Evolutionary conservation across 2,888 invertebrate genomes (phyloP), one percentile per base, ranked within the genome.

Genomic region (Campaea margaritaria): DNA sequence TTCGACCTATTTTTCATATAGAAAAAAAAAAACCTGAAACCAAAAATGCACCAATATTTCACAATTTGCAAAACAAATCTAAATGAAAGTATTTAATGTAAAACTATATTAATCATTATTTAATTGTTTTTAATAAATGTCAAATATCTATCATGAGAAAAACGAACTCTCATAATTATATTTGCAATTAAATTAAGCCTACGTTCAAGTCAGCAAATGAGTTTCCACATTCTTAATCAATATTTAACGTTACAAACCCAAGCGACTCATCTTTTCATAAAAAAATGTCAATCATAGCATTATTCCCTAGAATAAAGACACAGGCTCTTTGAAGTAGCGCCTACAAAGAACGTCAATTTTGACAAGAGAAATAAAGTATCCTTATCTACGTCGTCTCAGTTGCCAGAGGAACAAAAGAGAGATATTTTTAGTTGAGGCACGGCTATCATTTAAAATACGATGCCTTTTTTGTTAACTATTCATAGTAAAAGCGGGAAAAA

Each of bases 361-460:
- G 60, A 61, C 60, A 61, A 36, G 51, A 42, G 55, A 61, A 61
- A 61, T 61, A 61, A 61, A 61, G 55, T 60, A 60, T 55, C 60
- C 55, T 61, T 60, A 60, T 60, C 60, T 55, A 10, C 21, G 27
- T 47, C 50, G 50, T 49, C 55, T 47, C 60, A 56, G 60, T 68
- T 58, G 45, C 27, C n/a, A 54, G 58, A 58, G 31, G 67, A 64
- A 60, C 14, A 61, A 57, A 62, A 9, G 44, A 28, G 45, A 38
- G 52, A 48, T 49, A 65, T 65, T 60, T 59, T 48, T 62, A 58
- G 53, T 62, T 7, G 48, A 49, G 39, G 54, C 60, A 43, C 38
- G 50, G 42, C 60, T 51, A 60, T 62, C 15, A 55, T 52, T 55
- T 55, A 55, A 54, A 46, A 49, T 36, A 36, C 11, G 36, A 14